Conservation (phyloP, 1,140 invertebrate species). For the Eriosoma lanigerum region DNA sequence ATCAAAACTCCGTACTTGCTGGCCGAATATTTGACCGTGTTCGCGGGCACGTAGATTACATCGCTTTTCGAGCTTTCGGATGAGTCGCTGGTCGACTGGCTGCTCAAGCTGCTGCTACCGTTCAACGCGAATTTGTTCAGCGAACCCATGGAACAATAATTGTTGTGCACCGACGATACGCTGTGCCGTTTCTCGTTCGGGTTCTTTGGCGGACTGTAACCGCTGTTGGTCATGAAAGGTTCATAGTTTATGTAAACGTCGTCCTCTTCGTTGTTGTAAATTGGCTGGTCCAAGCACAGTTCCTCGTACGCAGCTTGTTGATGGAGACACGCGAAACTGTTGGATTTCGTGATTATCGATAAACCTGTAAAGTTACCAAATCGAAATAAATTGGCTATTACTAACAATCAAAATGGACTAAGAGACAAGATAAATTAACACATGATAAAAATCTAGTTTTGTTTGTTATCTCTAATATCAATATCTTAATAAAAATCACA, state of each 20-base stretch:
- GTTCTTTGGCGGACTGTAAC: neutral
- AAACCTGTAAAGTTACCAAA: neutral
- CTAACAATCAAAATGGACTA: too few species aligned
- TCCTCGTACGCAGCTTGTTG: slow-evolving; percentile 44
- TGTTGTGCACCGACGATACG: neutral
- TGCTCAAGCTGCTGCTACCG: slow-evolving; percentile 23
- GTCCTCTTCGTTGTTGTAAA: slow-evolving; percentile 36
- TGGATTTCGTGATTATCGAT: slow-evolving; percentile 30
- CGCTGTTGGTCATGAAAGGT: neutral
- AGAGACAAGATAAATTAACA: too few species aligned
- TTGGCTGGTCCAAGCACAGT: slow-evolving; percentile 27
- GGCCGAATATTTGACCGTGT: slow-evolving; percentile 54
- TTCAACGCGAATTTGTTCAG: neutral
- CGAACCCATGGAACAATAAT: neutral
- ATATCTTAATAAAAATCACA: too few species aligned
- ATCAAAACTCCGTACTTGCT: slow-evolving; percentile 52
- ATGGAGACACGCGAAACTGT: slow-evolving; percentile 43
- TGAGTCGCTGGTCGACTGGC: slow-evolving; percentile 40
- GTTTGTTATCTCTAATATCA: too few species aligned
- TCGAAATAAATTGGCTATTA: too few species aligned
- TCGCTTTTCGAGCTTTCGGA: slow-evolving; percentile 38
- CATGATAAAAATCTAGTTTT: too few species aligned
- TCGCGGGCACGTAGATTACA: slow-evolving; percentile 53
- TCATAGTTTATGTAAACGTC: slow-evolving; percentile 17
- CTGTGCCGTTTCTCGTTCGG: slow-evolving; percentile 22